Conservation (phyloP, 2,113 vertebrate species). For the Odontesthes bonariensis region DNA sequence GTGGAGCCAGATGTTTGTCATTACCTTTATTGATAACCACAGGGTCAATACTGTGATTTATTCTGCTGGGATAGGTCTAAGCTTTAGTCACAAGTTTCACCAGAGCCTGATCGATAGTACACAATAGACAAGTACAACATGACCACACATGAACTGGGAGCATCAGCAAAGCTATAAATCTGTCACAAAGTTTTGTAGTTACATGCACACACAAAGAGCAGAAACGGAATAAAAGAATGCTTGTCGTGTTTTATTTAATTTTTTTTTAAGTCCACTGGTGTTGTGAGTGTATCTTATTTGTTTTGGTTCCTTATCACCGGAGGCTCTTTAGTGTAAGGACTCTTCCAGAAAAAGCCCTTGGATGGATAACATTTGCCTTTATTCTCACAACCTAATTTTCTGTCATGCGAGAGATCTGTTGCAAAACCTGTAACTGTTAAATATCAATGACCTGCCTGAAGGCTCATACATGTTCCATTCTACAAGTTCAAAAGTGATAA, state of each 20-base stretch:
- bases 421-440: conserved; percentile 41
- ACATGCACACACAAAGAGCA: conserved; percentile 25
- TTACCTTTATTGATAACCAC: conserved; percentile 86
- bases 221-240: conserved; percentile 19
- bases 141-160: conserved; percentile 67
- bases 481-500: neutral
- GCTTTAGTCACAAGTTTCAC: conserved; percentile 86
- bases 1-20: conserved; percentile 86
- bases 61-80: conserved; percentile 81
- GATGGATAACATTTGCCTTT: conserved; percentile 11
- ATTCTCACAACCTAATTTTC: conserved; percentile 3
- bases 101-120: conserved; percentile 80
- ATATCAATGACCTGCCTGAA: conserved; percentile 26
- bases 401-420: conserved; percentile 33
- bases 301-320: neutral
- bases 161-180: conserved; percentile 69
- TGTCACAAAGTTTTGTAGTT: conserved; percentile 51
- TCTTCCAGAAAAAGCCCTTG: neutral
- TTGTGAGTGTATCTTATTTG: conserved; percentile 9
- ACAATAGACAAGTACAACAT: conserved; percentile 82
- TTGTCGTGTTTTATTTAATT: conserved; percentile 22
- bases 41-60: conserved; percentile 85
- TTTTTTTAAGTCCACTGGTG: conserved; percentile 14
- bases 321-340: neutral
- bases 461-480: conserved; percentile 39